Evolutionary conservation across 1,140 invertebrate species (phyloP), one percentile per base, ranked within the genome.

Genomic region (Caenorhabditis brenneri): DNA sequence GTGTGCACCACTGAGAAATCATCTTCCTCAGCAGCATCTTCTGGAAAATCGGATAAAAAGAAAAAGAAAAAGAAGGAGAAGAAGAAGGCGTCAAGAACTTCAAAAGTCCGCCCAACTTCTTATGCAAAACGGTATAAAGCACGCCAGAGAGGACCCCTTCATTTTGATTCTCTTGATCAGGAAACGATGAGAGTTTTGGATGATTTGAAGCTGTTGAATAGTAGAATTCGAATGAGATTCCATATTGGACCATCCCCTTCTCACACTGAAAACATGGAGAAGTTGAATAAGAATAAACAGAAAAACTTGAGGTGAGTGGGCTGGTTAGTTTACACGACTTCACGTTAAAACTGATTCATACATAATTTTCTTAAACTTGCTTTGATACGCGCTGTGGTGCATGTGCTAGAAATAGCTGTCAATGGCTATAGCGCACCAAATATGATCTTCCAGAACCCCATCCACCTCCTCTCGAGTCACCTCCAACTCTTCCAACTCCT

Each of bases 121-220:
- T 74, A n/a, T 1, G 33, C 42, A 15, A 74, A 74, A 42, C 46
- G 65, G 65, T 22, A 31, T 42, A 22, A 39, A 42, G 9, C 6
- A 0, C n/a, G n/a, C n/a, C 5, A 42, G 10, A 74, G 22, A 74
- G 12, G n/a, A 33, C 5, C 33, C 12, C 3, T 16, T 9, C 10
- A 74, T 24, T 12, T 2, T 12, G 65, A 74, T 4, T 22, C 7
- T 1, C 15, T 74, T n/a, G 36, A 74, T 46, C 10, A 74, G 1
- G 36, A 74, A 5, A 42, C 65, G 15, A 42, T 42, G 6, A 33
- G 29, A 24, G 42, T 74, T 74, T 9, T 74, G 33, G n/a, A 74
- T 24, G 65, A 74, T 24, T 74, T 74, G 65, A 42, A 74, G 65
- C 42, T 42, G 15, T 74, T 74, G 19, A 74, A 74, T n/a, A 10